These are phyloP conservation scores for Spermophilus dauricus DNA, from an alignment of 2,113 vertebrate genomes.

Conservation along the genomic window DNA sequence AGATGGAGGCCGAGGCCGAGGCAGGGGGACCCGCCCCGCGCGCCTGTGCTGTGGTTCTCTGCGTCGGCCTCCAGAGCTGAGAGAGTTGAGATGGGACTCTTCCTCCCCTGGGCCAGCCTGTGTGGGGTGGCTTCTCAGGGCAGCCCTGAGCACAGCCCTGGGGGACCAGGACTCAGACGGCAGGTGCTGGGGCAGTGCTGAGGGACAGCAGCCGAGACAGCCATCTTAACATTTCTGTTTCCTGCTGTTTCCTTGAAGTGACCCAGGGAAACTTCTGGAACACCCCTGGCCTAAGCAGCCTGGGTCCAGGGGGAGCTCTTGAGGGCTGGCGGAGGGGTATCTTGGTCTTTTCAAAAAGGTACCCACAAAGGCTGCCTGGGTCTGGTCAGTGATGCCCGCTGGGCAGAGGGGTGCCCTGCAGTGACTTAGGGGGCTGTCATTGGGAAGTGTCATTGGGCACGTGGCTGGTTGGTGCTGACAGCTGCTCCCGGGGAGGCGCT, in stretches of 20 bases:
- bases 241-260: no score
- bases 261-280: neutral
- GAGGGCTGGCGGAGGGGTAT: no score
- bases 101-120: neutral
- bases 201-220: no score
- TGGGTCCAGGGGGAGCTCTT: neutral
- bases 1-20: no score
- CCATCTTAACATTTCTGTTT: accelerated
- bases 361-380: no score
- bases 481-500: accelerated
- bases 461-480: accelerated
- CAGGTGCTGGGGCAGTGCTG: no score
- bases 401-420: no score
- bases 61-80: no score
- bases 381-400: neutral
- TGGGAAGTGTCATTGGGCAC: neutral
- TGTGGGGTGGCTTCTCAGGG: accelerated
- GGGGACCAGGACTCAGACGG: no score
- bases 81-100: no score
- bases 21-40: neutral
- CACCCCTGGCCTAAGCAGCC: neutral
- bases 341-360: neutral
- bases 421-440: neutral
- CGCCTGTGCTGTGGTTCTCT: no score
- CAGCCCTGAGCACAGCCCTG: accelerated